Conservation (phyloP, 2,113 vertebrate genomes). For the Proteles cristata region DNA sequence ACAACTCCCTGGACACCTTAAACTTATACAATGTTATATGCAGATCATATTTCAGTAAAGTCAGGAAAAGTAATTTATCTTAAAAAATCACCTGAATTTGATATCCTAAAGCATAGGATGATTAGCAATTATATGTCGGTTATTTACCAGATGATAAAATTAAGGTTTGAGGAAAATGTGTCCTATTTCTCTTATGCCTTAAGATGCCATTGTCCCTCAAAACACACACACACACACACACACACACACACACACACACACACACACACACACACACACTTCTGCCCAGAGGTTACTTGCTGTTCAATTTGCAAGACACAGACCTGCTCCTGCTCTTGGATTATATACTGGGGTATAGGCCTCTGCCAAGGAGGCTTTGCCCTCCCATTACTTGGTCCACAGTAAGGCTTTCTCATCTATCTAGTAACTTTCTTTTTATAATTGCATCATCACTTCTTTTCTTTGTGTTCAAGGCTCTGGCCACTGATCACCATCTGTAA, state of each 20-base stretch:
- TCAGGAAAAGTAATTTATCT: background rate
- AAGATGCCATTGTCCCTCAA: background rate
- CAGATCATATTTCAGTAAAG: background rate
- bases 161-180: background rate
- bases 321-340: background rate
- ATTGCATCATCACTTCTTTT: background rate
- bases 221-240: background rate
- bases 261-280: background rate
- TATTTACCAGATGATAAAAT: conserved; percentile 29
- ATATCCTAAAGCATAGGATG: background rate
- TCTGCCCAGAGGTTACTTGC: background rate
- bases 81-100: background rate
- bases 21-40: background rate
- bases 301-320: background rate
- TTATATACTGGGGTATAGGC: background rate
- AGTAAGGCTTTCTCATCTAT: conserved; percentile 1
- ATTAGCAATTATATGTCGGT: conserved; percentile 10
- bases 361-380: background rate
- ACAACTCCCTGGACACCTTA: background rate
- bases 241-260: background rate
- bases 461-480: background rate
- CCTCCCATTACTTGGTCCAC: background rate
- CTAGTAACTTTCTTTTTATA: background rate
- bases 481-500: background rate
- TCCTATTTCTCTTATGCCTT: background rate